These are phyloP conservation scores for Phymorhynchus buccinoides DNA, from an alignment of 1,140 invertebrate genomes.

Conservation along the genomic window DNA sequence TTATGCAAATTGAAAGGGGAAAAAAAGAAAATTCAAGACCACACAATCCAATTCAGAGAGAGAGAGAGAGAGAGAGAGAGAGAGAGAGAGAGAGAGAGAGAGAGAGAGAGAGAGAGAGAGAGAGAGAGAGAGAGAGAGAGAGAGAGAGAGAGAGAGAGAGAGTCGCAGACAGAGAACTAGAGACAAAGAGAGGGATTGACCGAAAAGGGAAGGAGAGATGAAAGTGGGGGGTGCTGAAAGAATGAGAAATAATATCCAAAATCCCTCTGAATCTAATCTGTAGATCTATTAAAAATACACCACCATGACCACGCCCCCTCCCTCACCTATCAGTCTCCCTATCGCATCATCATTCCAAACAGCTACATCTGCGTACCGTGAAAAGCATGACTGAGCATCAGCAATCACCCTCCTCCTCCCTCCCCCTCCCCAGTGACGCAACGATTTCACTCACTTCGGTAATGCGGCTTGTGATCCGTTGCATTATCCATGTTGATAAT, in stretches of 20 bases:
- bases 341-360: too few species aligned
- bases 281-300: too few species aligned
- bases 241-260: too few species aligned
- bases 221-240: too few species aligned
- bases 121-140: neutral
- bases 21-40: too few species aligned
- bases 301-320: too few species aligned
- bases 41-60: too few species aligned
- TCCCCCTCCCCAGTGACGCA: neutral
- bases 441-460: conserved; percentile 52
- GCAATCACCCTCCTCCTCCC: neutral
- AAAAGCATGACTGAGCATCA: neutral
- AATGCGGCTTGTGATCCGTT: conserved; percentile 46
- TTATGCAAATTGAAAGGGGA: too few species aligned
- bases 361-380: too few species aligned
- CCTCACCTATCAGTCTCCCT: too few species aligned
- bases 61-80: neutral
- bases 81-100: conserved; percentile 15
- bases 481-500: conserved; percentile 32
- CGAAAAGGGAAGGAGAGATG: neutral
- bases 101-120: conserved; percentile 12
- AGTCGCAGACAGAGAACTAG: neutral
- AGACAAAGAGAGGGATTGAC: neutral
- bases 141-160: neutral
- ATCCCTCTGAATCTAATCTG: too few species aligned